Conservation (phyloP, 1,140 invertebrate genomes). For the Oreohelix idahoensis region DNA sequence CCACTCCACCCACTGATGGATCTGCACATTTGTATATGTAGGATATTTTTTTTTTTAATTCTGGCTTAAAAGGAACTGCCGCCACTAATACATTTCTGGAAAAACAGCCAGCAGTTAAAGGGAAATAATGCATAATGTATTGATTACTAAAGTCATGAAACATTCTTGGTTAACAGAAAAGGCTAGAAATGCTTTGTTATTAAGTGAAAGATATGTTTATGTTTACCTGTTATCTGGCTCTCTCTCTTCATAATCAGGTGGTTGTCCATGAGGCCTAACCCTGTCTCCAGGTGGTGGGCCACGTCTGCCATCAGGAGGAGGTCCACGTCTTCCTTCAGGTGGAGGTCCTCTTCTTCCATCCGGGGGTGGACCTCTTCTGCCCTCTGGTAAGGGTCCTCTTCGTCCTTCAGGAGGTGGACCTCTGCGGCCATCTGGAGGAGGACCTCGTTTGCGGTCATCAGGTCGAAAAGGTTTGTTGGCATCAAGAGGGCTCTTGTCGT, state of each 20-base stretch:
- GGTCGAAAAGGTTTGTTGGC: constrained; percentile 33
- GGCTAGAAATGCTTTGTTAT: too few species aligned
- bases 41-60: too few species aligned
- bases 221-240: too few species aligned
- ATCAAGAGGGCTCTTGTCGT: constrained; percentile 39
- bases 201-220: constrained; percentile 25
- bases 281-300: constrained; percentile 41
- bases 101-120: too few species aligned
- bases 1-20: too few species aligned
- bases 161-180: too few species aligned
- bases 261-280: constrained; percentile 43
- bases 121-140: too few species aligned
- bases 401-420: constrained; percentile 46
- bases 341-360: constrained; percentile 40
- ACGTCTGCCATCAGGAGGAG: constrained; percentile 24
- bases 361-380: constrained; percentile 42
- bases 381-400: constrained; percentile 39
- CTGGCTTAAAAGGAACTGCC: too few species aligned
- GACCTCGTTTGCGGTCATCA: constrained; percentile 34
- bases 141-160: too few species aligned
- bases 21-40: too few species aligned
- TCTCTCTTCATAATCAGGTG: not conserved
- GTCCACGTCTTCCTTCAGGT: constrained; percentile 35
- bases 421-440: constrained; percentile 36
- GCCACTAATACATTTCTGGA: too few species aligned